Base-by-base conservation (phyloP, 2,888 invertebrate species). In the Allophyes oxyacanthae region DNA sequence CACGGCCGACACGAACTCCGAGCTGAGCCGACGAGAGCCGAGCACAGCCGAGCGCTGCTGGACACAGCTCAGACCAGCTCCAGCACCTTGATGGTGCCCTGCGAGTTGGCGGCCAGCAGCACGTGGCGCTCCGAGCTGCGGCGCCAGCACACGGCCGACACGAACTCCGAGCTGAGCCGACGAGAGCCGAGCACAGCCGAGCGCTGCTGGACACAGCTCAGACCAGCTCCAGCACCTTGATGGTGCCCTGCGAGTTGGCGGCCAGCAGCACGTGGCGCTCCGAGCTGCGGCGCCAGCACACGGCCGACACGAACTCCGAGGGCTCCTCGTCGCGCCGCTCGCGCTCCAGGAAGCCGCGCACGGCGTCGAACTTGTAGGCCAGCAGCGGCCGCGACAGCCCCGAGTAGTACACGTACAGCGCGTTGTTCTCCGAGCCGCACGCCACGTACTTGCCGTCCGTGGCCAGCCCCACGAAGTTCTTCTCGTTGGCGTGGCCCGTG, bases 351-450 rank as follows among this genome's bases (percentile, higher is more conserved):
- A 98, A 96, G 72, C 97, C 97, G 54, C 97, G 94, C 15, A 96
- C 95, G 6, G 97, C 96, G 81, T 98, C 98, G 91, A 99, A 99
- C 82, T 97, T 96, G 88, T 97, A 98, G 51, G 96, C 96, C 75
- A 98, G 96, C 77, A 99, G 89, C 73, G 98, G 98, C 80, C 98
- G 97, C 26, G 98, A 96, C 57, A 99, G 91, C 0, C 98, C 98
- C 83, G 98, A 97, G 90, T 98, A 98, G 92, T 99, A 99, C 45
- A 99, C 95, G 85, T 98, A 99, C 5, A 99, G 94, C 0, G 98
- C 96, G 89, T 99, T 99, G 85, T 98, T 98, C 91, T 99, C 99
- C 2, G 98, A 98, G 51, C 99, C 99, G 89, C 98, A 99, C 0
- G 98, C 98, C 26, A 99, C 96, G 87, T 98, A 99, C n/a, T 65